These are phyloP conservation scores for Atrichornis clamosus DNA, from an alignment of 2,113 vertebrate genomes.

Conservation along the genomic window DNA sequence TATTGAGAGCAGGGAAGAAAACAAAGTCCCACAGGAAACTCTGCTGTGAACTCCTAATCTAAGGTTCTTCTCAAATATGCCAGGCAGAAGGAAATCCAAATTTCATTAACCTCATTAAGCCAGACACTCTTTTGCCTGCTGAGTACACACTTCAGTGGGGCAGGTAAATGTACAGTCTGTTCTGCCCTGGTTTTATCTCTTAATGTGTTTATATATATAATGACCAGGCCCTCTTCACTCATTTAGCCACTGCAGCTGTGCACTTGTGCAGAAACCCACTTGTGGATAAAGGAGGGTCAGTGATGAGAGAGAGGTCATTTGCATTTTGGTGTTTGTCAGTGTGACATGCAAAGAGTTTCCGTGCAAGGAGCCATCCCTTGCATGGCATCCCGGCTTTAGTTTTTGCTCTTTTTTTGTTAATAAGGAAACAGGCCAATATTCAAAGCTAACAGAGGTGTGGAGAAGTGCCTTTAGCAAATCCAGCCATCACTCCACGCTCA, in stretches of 20 bases:
- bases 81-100: background rate
- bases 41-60: background rate
- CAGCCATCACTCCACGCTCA: background rate
- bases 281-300: background rate
- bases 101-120: background rate
- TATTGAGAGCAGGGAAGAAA: background rate
- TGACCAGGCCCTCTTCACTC: background rate
- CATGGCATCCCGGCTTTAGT: background rate
- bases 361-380: background rate
- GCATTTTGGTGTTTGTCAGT: background rate
- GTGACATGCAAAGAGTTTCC: background rate
- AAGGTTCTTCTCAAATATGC: background rate
- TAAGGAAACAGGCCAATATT: background rate
- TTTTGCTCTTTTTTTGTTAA: background rate
- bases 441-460: background rate
- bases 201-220: background rate
- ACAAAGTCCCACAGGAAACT: background rate
- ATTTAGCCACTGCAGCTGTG: background rate
- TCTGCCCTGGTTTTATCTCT: background rate
- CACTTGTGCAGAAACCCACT: background rate
- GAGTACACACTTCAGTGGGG: background rate
- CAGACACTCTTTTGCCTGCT: background rate
- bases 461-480: background rate
- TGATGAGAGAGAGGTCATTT: background rate
- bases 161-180: background rate